Evolutionary conservation across 2,888 invertebrate genomes (phyloP), one percentile per base, ranked within the genome.

Genomic region (Actias luna): DNA sequence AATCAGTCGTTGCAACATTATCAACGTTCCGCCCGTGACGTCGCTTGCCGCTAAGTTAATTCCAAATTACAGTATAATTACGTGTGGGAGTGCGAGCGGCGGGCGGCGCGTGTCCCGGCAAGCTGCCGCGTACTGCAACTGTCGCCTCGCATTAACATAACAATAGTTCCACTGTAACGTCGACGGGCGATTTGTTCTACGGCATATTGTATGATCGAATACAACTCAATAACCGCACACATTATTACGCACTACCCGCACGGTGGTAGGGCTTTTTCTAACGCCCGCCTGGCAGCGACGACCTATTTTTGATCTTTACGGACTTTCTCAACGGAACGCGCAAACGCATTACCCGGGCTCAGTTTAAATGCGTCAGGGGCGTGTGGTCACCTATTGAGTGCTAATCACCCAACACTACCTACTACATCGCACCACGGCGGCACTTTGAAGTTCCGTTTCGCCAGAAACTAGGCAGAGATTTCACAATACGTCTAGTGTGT

Each of bases 141-240:
- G 55, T 55, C 29, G 55, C 55, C 29, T 7, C n/a, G 10, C 29
- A 55, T 55, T 55, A 55, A 27, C 55, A 55, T 55, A 29, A 55
- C 55, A 55, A 55, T 55, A 29, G 29, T 27, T 29, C 8, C 29
- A 29, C 55, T 16, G 16, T 29, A 55, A 39, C 70, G 64, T 64
- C 63, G 36, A 59, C 59, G 31, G n/a, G 7, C 65, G 65, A 74
- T 73, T 69, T 65, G 72, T 74, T 72, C 71, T 62, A 58, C 65
- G 68, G 68, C 69, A 69, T 69, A 72, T 71, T 55, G 55, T 29
- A 55, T n/a, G 29, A 55, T 55, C 55, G 55, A 55, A 16, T n/a
- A 55, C 55, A 29, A 55, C 7, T 50, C 25, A 50, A 50, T 55
- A n/a, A 55, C n/a, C 55, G 16, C 29, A 29, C 29, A n/a, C n/a